A percentile compares a stretch with the other conserved stretches of the same genome.
Conservation (phyloP, 2,797 vertebrate species). For the Oryzias sinensis region DNA sequence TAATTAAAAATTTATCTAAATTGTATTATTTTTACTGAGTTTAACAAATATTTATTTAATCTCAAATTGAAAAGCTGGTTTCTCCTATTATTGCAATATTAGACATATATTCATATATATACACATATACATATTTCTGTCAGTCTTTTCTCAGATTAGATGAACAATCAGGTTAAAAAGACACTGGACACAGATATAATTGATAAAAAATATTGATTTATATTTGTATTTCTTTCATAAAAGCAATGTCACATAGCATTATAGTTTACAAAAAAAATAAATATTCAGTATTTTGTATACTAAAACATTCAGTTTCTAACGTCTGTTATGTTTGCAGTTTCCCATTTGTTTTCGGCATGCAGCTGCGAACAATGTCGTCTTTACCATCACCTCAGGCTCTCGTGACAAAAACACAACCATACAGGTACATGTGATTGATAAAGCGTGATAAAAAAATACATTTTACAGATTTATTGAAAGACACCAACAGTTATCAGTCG, state of each 20-base stretch:
- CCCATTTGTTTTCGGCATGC: conserved; percentile 25
- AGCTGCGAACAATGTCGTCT: conserved; percentile 22
- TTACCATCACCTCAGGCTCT: conserved; percentile 29
- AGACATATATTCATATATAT: no score
- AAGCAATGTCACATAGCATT: conserved; percentile 54
- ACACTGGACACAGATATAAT: conserved; percentile 27
- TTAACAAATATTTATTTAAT: no score
- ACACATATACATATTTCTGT: no score
- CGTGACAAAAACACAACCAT: conserved; percentile 35
- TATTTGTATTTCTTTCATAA: conserved; percentile 56
- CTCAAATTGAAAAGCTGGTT: no score
- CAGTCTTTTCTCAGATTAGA: no score
- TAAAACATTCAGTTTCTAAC: conserved; percentile 41
- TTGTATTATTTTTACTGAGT: no score
- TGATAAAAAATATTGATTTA: conserved; percentile 68
- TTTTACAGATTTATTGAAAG: conserved; percentile 25
- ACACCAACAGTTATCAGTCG: conserved; percentile 20
- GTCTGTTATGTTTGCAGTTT: conserved; percentile 32
- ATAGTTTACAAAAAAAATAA: conserved; percentile 67
- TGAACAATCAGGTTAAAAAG: neutral
- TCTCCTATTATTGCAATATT: no score
- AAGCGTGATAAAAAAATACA: conserved; percentile 32
- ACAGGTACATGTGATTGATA: conserved; percentile 30
- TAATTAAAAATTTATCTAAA: no score
- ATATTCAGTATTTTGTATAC: conserved; percentile 61